Conservation (phyloP, 1,140 invertebrate genomes). For the Acromyrmex echinatior region DNA sequence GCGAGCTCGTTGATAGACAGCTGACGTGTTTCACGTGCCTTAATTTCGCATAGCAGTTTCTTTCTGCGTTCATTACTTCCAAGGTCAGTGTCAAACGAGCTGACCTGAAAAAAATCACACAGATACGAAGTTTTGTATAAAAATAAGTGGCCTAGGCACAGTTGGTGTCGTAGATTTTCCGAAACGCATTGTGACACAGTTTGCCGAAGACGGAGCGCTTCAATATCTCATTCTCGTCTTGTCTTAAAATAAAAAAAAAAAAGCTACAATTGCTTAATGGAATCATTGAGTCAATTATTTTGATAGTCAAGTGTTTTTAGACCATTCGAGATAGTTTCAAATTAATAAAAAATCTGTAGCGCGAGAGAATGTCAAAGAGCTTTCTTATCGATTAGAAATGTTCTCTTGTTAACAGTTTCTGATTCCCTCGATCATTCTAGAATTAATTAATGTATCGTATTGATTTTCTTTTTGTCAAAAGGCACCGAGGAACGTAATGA, state of each 20-base stretch:
- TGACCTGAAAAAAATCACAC: background rate
- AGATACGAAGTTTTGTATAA: background rate
- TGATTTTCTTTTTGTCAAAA: background rate
- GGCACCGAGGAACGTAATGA: background rate
- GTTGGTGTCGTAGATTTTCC: conserved; percentile 64
- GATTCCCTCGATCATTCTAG: background rate
- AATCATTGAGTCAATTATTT: background rate
- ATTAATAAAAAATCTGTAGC: background rate
- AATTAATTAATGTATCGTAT: conserved; percentile 7
- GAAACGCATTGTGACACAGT: conserved; percentile 1
- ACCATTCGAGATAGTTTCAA: background rate
- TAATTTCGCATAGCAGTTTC: conserved; percentile 37
- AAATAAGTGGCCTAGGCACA: conserved; percentile 81
- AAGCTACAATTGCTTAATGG: no score
- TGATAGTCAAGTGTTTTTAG: background rate
- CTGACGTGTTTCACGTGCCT: conserved; percentile 35
- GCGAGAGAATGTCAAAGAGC: no score
- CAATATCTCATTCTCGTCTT: background rate
- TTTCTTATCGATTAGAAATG: background rate
- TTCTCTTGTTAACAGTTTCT: background rate
- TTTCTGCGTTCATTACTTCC: conserved; percentile 35
- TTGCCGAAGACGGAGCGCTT: background rate
- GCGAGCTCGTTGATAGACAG: conserved; percentile 25
- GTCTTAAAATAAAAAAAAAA: background rate
- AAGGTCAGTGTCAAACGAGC: conserved; percentile 28